Percentiles rank a stretch among this genome's conserved stretches.
Evolutionary conservation across 2,888 invertebrate genomes (phyloP).

Genomic region (Harpagoxenus sublaevis): DNA sequence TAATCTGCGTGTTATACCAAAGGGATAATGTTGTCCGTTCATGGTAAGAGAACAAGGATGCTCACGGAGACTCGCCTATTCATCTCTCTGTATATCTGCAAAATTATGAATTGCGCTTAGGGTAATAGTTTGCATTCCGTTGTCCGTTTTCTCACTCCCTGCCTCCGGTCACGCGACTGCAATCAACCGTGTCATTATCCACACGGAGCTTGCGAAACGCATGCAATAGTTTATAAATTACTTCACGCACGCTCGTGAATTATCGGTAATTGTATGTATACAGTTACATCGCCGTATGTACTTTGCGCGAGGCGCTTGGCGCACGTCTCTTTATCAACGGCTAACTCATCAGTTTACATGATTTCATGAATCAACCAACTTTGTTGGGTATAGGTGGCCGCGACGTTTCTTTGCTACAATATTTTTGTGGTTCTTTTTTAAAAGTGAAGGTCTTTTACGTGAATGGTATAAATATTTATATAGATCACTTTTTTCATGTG

Average conservation of each 20-base stretch:
- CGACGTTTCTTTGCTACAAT: neutral
- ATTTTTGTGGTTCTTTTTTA: neutral
- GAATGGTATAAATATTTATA: neutral
- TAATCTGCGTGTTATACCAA: neutral
- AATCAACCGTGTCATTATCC: constrained; percentile 56
- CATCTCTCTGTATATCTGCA: constrained; percentile 16
- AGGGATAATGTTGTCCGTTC: neutral
- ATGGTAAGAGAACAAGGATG: neutral
- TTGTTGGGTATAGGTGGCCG: neutral
- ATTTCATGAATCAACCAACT: neutral
- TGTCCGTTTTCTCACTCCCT: constrained; percentile 37
- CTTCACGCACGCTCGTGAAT: constrained; percentile 48
- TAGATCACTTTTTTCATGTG: neutral
- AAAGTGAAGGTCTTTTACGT: neutral
- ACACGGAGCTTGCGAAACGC: constrained; percentile 54
- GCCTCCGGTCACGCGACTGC: constrained; percentile 54
- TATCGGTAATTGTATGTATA: constrained; percentile 34
- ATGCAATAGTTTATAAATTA: constrained; percentile 54
- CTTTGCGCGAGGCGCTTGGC: neutral
- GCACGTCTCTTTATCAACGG: neutral
- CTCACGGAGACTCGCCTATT: constrained; percentile 38
- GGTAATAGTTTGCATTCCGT: constrained; percentile 54
- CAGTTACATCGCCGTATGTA: neutral
- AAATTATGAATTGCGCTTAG: constrained; percentile 53
- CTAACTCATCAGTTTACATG: constrained; percentile 16